A percentile compares a stretch with the other conserved stretches of the same genome.
Conservation (phyloP, 2,888 invertebrate species). For the Drepanosiphum platanoidis region DNA sequence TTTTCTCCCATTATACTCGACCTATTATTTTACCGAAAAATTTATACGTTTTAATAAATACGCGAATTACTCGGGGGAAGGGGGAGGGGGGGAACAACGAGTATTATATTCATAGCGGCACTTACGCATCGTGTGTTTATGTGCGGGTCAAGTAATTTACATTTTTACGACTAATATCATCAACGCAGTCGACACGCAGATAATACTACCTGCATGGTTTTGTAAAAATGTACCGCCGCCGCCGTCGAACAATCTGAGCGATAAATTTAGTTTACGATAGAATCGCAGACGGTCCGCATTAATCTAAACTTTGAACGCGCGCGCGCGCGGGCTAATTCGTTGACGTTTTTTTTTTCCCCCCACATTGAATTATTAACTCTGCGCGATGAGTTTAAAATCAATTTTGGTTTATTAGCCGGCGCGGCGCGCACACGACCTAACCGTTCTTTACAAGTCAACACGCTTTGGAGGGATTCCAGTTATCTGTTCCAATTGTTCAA, state of each 20-base stretch:
- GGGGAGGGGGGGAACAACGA: too few species aligned
- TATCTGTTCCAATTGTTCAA: conserved; percentile 57
- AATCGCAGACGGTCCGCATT: not conserved
- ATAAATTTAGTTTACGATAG: not conserved
- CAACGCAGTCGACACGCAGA: not conserved
- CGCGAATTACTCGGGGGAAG: not conserved
- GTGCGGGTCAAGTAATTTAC: too few species aligned
- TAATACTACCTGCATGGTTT: too few species aligned
- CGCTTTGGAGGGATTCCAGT: conserved; percentile 55
- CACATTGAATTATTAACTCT: conserved; percentile 20
- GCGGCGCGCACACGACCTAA: conserved; percentile 21
- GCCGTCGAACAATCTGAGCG: not conserved
- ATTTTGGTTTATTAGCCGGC: conserved; percentile 50
- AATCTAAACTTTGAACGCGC: not conserved
- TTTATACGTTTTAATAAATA: not conserved
- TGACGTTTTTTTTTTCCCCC: not conserved
- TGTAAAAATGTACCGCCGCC: not conserved
- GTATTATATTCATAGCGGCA: not conserved
- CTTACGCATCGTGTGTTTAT: not conserved
- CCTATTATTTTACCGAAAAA: not conserved
- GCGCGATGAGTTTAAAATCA: conserved; percentile 16
- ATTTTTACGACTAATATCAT: not conserved
- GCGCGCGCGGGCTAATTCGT: not conserved
- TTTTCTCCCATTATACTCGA: too few species aligned
- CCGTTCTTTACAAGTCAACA: conserved; percentile 27